phyloP scores from a whole-genome alignment of 2,113 vertebrate species.

The Pollachius pollachius region DNA sequence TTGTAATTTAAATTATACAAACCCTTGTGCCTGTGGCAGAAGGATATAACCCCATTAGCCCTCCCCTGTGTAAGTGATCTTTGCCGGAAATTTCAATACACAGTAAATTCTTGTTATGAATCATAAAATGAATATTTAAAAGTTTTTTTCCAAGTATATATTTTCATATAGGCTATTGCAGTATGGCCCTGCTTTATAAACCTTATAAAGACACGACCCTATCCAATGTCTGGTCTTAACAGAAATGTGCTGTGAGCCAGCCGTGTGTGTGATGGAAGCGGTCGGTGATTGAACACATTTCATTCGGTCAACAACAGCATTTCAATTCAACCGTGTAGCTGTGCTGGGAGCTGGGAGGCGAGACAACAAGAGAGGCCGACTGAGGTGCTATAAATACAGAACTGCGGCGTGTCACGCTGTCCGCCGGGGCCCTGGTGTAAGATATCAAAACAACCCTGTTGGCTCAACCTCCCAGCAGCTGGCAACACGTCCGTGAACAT shows the following conservation, averaged over 20 bases:
- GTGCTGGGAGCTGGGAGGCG: conserved; percentile 36
- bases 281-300: no score
- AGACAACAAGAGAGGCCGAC: conserved; percentile 49
- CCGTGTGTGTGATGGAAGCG: no score
- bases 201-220: no score
- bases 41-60: neutral
- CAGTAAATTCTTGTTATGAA: no score
- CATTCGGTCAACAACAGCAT: no score
- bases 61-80: neutral
- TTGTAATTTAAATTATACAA: neutral
- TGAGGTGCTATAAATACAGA: conserved; percentile 73
- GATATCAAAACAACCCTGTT: conserved; percentile 72
- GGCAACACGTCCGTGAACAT: conserved; percentile 44
- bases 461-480: conserved; percentile 41
- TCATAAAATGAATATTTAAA: no score
- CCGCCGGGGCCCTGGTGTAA: conserved; percentile 52
- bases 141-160: no score
- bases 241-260: no score
- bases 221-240: no score
- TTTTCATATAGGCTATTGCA: no score
- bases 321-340: neutral
- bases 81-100: conserved; percentile 18
- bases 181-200: no score
- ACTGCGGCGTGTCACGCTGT: conserved; percentile 45
- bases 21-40: neutral